Base-by-base conservation (phyloP, 1,140 invertebrate genomes). In the Drosophila suzukii region DNA sequence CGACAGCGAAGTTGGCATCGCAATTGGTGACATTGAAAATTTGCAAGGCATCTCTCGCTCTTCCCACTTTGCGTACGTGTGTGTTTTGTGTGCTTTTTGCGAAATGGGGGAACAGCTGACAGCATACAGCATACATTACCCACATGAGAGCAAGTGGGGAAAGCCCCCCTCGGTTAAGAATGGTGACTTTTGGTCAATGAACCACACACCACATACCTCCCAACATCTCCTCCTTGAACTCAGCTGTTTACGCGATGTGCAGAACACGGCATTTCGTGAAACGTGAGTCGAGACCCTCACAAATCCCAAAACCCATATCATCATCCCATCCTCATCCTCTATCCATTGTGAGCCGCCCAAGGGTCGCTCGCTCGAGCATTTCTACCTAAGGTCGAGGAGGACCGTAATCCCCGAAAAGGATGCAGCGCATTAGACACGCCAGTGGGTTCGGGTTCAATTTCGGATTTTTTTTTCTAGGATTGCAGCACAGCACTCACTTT, bases 21-120 rank as follows among this genome's bases (percentile, higher is more conserved):
- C 82, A 89, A 81, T 89, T 88, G 84, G 85, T 88, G 84, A 88
- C 84, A 88, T 88, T 88, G 84, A 88, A 88, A 88, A 88, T 89
- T 89, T 88, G 84, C 83, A 88, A 79, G 79, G 79, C 79, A 49
- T 54, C 41, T 32, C 56, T 54, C 54, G 57, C 55, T 53, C 61
- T 81, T 51, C 50, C 76, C 55, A 47, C 65, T 59, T 62, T 66
- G 65, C 51, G 44, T 59, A 44, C 50, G 59, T 59, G 53, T 44
- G 20, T 68, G 39, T 4, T 13, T 4, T 13, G 46, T 47, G 6
- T 47, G 46, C 17, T 7, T 46, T 51, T 51, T 11, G 41, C 32
- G 39, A 32, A 39, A 43, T 41, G 61, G 47, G 60, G 70, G 38
- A 65, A 70, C 74, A 68, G 74, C 74, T 77, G 74, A 76, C 36